Conservation (phyloP, 2,888 invertebrate genomes). For the Apodemia mormo region DNA sequence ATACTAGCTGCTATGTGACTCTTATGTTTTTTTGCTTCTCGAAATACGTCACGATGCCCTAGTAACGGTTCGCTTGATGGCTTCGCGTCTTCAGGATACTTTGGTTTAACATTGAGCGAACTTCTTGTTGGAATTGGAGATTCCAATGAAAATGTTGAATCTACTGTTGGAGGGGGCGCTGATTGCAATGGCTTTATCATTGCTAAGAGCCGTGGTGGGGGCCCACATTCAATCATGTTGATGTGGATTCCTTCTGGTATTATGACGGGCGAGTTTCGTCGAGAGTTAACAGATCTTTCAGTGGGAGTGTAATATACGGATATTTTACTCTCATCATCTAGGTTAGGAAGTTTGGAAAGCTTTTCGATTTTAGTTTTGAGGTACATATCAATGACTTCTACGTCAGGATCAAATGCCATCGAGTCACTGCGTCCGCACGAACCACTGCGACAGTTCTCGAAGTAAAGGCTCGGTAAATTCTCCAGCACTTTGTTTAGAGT, state of each 20-base stretch:
- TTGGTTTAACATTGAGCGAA: slow-evolving; percentile 23
- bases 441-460: slow-evolving; percentile 95
- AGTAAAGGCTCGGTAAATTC: slow-evolving; percentile 93
- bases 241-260: slow-evolving; percentile 82
- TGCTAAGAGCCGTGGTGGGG: slow-evolving; percentile 59
- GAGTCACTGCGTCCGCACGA: slow-evolving; percentile 90
- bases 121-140: slow-evolving; percentile 37
- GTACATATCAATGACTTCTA: slow-evolving; percentile 84
- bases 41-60: slow-evolving; percentile 43
- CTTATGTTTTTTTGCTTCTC: slow-evolving; percentile 44
- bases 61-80: slow-evolving; percentile 73
- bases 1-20: slow-evolving; percentile 57
- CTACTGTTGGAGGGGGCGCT: slow-evolving; percentile 47
- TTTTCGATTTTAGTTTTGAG: slow-evolving; percentile 85
- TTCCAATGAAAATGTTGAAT: slow-evolving; percentile 42
- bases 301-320: slow-evolving; percentile 93
- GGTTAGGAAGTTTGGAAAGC: slow-evolving; percentile 76
- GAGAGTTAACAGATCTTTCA: slow-evolving; percentile 82
- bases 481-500: slow-evolving; percentile 96
- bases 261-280: slow-evolving; percentile 65
- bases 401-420: slow-evolving; percentile 85
- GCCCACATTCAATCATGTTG: slow-evolving; percentile 79
- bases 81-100: slow-evolving; percentile 49
- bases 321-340: slow-evolving; percentile 85
- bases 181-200: slow-evolving; percentile 58